These are phyloP conservation scores for Stercorarius parasiticus DNA, from an alignment of 2,113 vertebrate species.

Conservation along the genomic window DNA sequence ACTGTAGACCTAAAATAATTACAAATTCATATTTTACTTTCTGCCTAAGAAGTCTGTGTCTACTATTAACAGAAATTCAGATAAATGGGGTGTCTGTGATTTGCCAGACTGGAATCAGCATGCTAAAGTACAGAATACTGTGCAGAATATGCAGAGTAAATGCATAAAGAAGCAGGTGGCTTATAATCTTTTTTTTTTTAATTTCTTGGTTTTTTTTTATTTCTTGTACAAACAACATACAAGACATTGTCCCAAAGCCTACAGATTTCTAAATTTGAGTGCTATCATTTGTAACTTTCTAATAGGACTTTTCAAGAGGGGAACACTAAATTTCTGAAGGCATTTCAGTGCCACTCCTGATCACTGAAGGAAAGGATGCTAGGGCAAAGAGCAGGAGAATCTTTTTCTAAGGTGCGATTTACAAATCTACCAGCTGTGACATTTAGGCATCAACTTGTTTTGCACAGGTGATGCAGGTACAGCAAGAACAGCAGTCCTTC, in stretches of 20 bases:
- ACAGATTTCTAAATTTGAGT: not conserved
- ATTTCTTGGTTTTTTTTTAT: not conserved
- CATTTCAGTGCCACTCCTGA: not conserved
- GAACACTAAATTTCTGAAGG: not conserved
- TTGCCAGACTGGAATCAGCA: not conserved
- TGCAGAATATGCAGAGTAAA: not conserved
- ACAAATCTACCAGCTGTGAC: not conserved
- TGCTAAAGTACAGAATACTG: not conserved
- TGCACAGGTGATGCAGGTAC: not conserved
- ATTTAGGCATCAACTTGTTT: not conserved
- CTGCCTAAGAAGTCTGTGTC: slow-evolving; percentile 10
- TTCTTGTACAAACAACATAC: not conserved
- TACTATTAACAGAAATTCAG: slow-evolving; percentile 37
- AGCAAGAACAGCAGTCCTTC: not conserved
- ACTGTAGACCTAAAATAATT: not conserved
- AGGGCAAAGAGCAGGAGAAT: not conserved
- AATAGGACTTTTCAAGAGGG: not conserved
- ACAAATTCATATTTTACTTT: slow-evolving; percentile 20
- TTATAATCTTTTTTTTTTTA: not conserved
- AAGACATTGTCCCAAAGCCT: not conserved
- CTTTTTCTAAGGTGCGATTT: not conserved
- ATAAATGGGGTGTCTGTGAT: slow-evolving; percentile 27
- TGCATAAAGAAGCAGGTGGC: not conserved
- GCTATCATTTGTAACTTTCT: not conserved
- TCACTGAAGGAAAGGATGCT: not conserved